phyloP scores from a whole-genome alignment of 2,797 vertebrate genomes.

The Karalla daura region DNA sequence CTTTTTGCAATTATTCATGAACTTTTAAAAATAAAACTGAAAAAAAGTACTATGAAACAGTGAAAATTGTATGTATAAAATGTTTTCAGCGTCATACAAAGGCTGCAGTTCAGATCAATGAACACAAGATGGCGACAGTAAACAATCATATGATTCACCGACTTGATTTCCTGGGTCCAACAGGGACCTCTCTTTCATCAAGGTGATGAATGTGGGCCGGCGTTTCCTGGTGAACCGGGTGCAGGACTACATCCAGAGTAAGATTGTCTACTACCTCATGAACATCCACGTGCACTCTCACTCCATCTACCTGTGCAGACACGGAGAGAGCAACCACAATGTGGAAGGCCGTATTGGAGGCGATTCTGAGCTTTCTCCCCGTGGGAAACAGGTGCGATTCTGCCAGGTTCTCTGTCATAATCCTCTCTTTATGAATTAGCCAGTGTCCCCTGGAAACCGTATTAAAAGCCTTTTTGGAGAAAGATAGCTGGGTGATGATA shows the following conservation, averaged over 20 bases:
- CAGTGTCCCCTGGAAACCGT: not conserved
- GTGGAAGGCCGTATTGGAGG: conserved; percentile 92
- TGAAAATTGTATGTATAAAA: not conserved
- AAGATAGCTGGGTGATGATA: not conserved
- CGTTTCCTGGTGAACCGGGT: conserved; percentile 95
- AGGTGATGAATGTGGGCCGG: conserved; percentile 97
- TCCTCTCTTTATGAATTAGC: conserved; percentile 15
- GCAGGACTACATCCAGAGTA: conserved; percentile 99
- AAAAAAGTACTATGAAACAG: not conserved
- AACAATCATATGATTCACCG: not conserved
- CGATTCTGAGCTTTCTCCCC: conserved; percentile 89
- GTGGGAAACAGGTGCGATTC: conserved; percentile 88
- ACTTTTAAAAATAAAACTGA: not conserved
- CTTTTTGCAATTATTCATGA: not conserved
- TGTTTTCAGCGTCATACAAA: not conserved
- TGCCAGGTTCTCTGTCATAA: not conserved
- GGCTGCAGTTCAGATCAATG: conserved; percentile 27
- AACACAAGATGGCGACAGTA: conserved; percentile 55
- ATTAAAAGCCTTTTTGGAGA: not conserved
- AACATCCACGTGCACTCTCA: conserved; percentile 97
- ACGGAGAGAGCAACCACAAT: conserved; percentile 95
- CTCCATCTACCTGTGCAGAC: conserved; percentile 96
- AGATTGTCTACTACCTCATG: conserved; percentile 99
- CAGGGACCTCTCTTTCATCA: conserved; percentile 96
- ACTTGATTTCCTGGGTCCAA: not conserved